Percentiles rank a stretch among this genome's conserved stretches.
phyloP scores from a whole-genome alignment of 2,797 vertebrate species.

The Acipenser ruthenus region DNA sequence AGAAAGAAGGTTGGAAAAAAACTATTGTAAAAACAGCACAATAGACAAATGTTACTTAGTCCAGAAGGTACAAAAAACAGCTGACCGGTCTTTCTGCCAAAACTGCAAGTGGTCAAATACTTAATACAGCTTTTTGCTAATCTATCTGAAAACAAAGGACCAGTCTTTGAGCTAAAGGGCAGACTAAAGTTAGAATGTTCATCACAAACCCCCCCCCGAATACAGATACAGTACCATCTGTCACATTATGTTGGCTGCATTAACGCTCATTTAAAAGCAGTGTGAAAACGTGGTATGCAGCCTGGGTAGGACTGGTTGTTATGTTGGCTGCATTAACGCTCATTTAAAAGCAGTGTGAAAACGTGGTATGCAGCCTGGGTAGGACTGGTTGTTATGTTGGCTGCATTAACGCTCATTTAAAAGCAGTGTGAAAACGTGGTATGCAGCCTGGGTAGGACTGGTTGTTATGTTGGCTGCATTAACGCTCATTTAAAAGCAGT shows the following conservation, averaged over 20 bases:
- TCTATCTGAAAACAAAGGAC: slow-evolving; percentile 50
- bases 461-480: no score
- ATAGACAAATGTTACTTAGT: background rate
- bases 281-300: background rate
- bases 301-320: slow-evolving; percentile 23
- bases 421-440: no score
- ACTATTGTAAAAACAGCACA: no score
- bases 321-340: slow-evolving; percentile 6
- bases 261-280: background rate
- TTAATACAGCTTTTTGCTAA: slow-evolving; percentile 39
- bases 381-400: background rate
- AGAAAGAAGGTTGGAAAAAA: no score
- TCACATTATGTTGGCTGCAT: no score
- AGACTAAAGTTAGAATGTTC: background rate
- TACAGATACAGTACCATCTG: no score
- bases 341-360: no score
- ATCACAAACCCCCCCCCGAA: no score
- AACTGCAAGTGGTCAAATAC: slow-evolving; percentile 33
- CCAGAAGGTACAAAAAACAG: slow-evolving; percentile 16
- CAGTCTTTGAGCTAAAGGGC: slow-evolving; percentile 50
- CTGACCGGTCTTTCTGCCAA: slow-evolving; percentile 21
- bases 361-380: slow-evolving; percentile 3
- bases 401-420: background rate
- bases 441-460: slow-evolving; percentile 10
- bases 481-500: background rate